Evolutionary conservation across 2,113 vertebrate species (phyloP), one percentile per base, ranked within the genome.

Genomic region (Ptilonorhynchus violaceus): DNA sequence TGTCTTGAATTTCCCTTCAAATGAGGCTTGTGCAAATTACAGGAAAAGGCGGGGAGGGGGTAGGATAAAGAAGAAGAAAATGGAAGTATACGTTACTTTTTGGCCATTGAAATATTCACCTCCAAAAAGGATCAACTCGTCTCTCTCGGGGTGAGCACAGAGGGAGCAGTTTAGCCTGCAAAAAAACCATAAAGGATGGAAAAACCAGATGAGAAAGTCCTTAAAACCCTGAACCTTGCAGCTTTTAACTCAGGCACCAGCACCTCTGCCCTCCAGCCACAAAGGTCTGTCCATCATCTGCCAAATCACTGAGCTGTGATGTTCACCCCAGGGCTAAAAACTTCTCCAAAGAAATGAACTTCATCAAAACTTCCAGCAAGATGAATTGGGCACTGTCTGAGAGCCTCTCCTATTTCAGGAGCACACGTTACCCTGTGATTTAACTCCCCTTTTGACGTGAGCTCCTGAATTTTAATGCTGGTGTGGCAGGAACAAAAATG

Each of bases 31-130:
- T 58, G 77, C 52, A 97, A 95, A 96, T 83, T 56, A 94, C 70
- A 94, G 72, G 55, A 68, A 55, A 83, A 80, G 31, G 62, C 47
- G 59, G 72, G 44, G 62, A 75, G 41, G n/a, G 37, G 55, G 86
- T 49, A 87, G 63, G 90, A 96, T 69, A 96, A 91, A 89, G 64
- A 58, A 80, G 28, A 85, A 75, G 35, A 60, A 96, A 70, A 95
- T 85, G 84, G 59, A 96, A 94, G 77, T 94, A 98, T 98, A 98
- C 97, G 67, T 98, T 98, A 99, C 99, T 99, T 99, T 99, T 98
- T 98, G 99, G 95, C 99, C 99, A 96, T 99, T 99, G 98, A 99
- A 99, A 98, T 98, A 99, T 98, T 99, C 99, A 97, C 99, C 99
- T 96, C 99, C 99, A 92, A 99, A 99, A 80, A 99, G 98, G 94